phyloP scores from a whole-genome alignment of 2,113 vertebrate species.

The Limnothrissa miodon region DNA sequence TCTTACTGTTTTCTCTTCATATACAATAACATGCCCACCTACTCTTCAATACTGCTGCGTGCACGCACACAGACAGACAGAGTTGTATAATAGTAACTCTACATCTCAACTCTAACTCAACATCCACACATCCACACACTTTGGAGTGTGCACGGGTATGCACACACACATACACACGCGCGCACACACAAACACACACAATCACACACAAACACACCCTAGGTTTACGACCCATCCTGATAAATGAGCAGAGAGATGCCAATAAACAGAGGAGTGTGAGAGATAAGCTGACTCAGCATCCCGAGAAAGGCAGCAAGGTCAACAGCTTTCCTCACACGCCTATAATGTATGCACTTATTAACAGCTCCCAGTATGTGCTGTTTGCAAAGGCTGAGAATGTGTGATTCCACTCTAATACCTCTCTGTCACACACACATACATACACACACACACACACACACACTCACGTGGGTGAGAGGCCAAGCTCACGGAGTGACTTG shows the following conservation, averaged over 20 bases:
- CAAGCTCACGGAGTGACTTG: background rate
- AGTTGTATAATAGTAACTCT: too few relatives aligned
- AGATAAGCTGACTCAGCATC: background rate
- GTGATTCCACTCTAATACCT: too few relatives aligned
- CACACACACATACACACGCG: background rate
- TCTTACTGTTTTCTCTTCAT: background rate
- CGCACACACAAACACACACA: background rate
- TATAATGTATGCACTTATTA: conserved; percentile 9
- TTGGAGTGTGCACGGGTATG: background rate
- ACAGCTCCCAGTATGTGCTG: background rate
- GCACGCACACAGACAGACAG: background rate
- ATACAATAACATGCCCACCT: background rate
- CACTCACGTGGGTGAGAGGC: background rate
- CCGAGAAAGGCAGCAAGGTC: background rate
- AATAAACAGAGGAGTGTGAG: conserved; percentile 15
- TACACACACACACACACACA: background rate
- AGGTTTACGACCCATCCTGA: background rate
- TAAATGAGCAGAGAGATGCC: conserved; percentile 6
- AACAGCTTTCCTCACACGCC: conserved; percentile 8
- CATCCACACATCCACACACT: background rate
- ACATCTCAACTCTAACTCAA: too few relatives aligned
- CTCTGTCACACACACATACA: background rate
- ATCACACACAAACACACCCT: background rate
- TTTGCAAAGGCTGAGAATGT: too few relatives aligned
- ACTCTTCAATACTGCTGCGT: background rate